A percentile compares a stretch with the other conserved stretches of the same genome.
These are phyloP conservation scores for Pseudochaenichthys georgianus DNA, from an alignment of 2,797 vertebrate species.

Conservation along the genomic window DNA sequence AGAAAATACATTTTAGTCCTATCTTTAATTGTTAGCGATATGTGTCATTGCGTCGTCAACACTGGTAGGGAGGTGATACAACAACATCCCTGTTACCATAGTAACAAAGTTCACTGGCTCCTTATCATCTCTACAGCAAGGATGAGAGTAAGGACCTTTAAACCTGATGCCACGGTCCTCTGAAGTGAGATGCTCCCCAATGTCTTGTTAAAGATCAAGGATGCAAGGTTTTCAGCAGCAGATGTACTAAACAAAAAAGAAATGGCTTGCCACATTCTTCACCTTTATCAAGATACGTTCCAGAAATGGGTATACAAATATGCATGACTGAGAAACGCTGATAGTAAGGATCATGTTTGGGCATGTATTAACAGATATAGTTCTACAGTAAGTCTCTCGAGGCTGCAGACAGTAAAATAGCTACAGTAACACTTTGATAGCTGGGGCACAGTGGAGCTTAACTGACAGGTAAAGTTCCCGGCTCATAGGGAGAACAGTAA, in stretches of 20 bases:
- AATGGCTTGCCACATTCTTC: too few species aligned
- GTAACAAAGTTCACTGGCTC: neutral
- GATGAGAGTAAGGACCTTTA: neutral
- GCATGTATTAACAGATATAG: neutral
- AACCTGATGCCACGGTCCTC: neutral
- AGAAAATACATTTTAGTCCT: too few species aligned
- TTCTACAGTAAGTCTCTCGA: neutral
- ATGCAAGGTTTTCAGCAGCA: neutral
- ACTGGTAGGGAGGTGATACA: neutral
- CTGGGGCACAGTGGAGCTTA: conserved; percentile 16
- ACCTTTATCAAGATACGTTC: too few species aligned
- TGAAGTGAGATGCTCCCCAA: neutral
- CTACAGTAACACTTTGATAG: conserved; percentile 14
- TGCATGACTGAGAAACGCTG: neutral
- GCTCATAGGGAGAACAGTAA: conserved; percentile 54
- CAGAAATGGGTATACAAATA: too few species aligned
- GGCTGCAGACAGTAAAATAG: neutral
- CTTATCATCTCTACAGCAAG: neutral
- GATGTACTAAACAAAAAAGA: too few species aligned
- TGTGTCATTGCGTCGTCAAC: too few species aligned
- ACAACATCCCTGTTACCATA: too few species aligned
- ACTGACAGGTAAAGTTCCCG: conserved; percentile 35
- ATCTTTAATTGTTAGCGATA: too few species aligned
- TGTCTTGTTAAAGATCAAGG: neutral
- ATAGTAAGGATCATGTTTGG: neutral